Conservation (phyloP, 2,888 invertebrate species). For the Sinodicranocentrus sp. region DNA sequence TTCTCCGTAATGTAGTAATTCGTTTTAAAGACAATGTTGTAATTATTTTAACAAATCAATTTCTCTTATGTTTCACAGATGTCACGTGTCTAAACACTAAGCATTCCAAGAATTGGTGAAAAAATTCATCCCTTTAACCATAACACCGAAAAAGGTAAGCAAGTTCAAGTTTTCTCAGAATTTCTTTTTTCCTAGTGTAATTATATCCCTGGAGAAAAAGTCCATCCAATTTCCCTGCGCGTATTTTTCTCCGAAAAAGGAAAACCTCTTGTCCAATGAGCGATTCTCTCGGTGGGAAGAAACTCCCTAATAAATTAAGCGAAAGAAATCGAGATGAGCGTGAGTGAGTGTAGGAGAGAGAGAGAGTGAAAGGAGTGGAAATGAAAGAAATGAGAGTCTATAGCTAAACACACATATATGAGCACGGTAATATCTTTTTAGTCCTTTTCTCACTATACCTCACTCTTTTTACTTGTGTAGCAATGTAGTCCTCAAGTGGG, state of each 20-base stretch:
- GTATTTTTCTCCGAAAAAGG: neutral
- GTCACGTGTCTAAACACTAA: too few species aligned
- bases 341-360: slow-evolving; percentile 20
- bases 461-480: slow-evolving; percentile 11
- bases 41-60: too few species aligned
- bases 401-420: too few species aligned
- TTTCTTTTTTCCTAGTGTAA: neutral
- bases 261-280: slow-evolving; percentile 47
- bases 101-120: too few species aligned
- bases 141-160: neutral
- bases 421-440: too few species aligned
- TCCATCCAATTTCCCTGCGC: slow-evolving; percentile 6
- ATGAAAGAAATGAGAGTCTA: too few species aligned
- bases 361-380: slow-evolving; percentile 9
- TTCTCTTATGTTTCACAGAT: too few species aligned
- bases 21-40: too few species aligned
- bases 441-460: too few species aligned
- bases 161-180: neutral
- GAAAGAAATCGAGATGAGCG: slow-evolving; percentile 42
- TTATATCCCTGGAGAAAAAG: neutral
- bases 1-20: too few species aligned
- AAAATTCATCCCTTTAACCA: too few species aligned
- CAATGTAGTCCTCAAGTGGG: slow-evolving; percentile 34
- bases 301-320: slow-evolving; percentile 70
- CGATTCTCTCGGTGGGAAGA: slow-evolving; percentile 53